Percentiles rank a stretch among this genome's conserved stretches.
Conservation (phyloP, 1,140 invertebrate species). For the Heliconius nattereri region DNA sequence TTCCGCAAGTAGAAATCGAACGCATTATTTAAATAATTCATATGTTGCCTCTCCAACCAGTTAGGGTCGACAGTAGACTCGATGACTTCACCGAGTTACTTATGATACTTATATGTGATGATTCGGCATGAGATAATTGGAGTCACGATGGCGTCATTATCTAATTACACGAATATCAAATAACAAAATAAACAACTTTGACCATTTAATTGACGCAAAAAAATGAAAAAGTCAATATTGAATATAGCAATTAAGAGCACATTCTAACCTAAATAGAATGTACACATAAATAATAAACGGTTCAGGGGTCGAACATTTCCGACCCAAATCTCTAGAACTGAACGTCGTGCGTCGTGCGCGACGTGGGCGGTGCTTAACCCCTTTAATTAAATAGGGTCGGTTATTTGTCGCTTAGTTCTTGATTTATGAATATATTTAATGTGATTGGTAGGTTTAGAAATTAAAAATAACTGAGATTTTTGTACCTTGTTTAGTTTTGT, state of each 20-base stretch:
- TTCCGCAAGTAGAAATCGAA: neutral
- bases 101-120: no score
- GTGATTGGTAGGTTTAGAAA: neutral
- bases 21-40: neutral
- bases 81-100: no score
- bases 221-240: neutral
- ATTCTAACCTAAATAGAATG: neutral
- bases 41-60: no score
- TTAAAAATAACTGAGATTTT: neutral
- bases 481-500: no score
- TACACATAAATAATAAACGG: slow-evolving; percentile 16
- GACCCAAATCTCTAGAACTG: slow-evolving; percentile 24
- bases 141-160: neutral
- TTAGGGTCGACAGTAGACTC: no score
- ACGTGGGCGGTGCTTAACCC: slow-evolving; percentile 13
- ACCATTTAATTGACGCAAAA: neutral
- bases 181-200: neutral
- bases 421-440: neutral
- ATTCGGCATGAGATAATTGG: no score
- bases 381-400: slow-evolving; percentile 18
- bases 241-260: slow-evolving; percentile 4
- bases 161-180: neutral
- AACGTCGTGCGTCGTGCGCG: neutral
- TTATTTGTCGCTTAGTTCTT: slow-evolving; percentile 16
- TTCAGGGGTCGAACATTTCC: slow-evolving; percentile 16